Percentiles rank a stretch among this genome's conserved stretches.
phyloP scores from a whole-genome alignment of 2,113 vertebrate genomes.

The Bos javanicus region DNA sequence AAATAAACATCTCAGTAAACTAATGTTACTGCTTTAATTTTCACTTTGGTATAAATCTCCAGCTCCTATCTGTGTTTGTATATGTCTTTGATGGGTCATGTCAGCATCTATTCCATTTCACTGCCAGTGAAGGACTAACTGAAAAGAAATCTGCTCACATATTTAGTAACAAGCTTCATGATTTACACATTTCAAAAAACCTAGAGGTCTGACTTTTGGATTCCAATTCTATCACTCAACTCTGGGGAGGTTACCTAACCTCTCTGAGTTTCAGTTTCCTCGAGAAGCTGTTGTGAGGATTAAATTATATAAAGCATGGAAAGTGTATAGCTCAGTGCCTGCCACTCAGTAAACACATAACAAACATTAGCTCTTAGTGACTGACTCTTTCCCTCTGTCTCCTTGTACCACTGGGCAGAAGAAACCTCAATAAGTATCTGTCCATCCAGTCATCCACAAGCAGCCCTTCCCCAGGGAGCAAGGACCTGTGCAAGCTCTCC shows the following conservation, averaged over 20 bases:
- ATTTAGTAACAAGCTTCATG: slow-evolving; percentile 56
- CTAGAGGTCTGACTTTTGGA: background rate
- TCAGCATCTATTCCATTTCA: slow-evolving; percentile 53
- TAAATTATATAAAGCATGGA: background rate
- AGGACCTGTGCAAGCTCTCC: background rate
- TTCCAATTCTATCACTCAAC: background rate
- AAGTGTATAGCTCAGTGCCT: background rate
- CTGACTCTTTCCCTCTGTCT: background rate
- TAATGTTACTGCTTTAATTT: slow-evolving; percentile 69
- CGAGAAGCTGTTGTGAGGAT: background rate
- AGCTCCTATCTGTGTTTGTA: slow-evolving; percentile 70
- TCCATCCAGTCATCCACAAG: background rate
- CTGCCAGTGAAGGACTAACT: slow-evolving; percentile 46
- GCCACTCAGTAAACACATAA: background rate
- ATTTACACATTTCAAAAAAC: slow-evolving; percentile 33
- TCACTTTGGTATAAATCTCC: slow-evolving; percentile 64
- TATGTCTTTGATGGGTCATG: slow-evolving; percentile 59
- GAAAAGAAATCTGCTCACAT: slow-evolving; percentile 23
- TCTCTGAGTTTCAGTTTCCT: background rate
- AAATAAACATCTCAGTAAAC: slow-evolving; percentile 67
- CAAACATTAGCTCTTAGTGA: background rate
- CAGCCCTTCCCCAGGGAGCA: background rate
- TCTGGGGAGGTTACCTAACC: background rate
- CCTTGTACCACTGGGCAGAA: background rate
- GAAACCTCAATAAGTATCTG: background rate